Evolutionary conservation across 2,797 vertebrate genomes (phyloP), one percentile per base, ranked within the genome.

Genomic region (Muscicapa comitata): DNA sequence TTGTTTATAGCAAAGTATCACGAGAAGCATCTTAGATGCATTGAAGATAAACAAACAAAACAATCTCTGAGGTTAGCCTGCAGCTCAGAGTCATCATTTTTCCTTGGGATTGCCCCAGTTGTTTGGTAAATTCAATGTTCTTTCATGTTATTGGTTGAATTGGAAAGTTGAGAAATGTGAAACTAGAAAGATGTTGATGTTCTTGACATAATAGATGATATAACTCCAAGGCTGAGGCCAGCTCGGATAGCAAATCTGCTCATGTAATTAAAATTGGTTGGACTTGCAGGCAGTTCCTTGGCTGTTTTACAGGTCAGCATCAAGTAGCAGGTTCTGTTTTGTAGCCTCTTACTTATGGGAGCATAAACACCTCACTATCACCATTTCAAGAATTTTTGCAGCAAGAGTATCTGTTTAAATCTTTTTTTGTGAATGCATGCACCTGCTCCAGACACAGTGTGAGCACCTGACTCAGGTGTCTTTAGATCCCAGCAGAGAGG

Each of bases 41-140:
- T 87, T 92, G 68, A 73, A 90, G 53, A 55, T 82, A 94, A 96
- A 86, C 71, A 94, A 94, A 89, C 77, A 86, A 65, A 74, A 75
- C 26, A 48, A 86, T 86, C n/a, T 80, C 76, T 90, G 87, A 71
- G 89, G 87, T 88, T 88, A 67, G 55, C 58, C 80, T 67, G 62
- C 53, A 62, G 59, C 70, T 88, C 1, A 0, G 58, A 71, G 62
- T 84, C 62, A 62, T 95, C 37, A 19, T 76, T 93, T 89, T 82
- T 90, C 62, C 23, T 59, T 59, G 70, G 66, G 55, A 76, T 76
- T 88, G 82, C 73, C 73, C 37, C 42, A 47, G 26, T 40, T 96
- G 94, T 96, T 96, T 95, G 85, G 94, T 94, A 96, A 93, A 95
- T 88, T 63, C 68, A 84, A 59, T 91, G 76, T 93, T 91, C 87